Evolutionary conservation across 2,888 invertebrate species (phyloP).

Genomic region (Eristalinus aeneus): DNA sequence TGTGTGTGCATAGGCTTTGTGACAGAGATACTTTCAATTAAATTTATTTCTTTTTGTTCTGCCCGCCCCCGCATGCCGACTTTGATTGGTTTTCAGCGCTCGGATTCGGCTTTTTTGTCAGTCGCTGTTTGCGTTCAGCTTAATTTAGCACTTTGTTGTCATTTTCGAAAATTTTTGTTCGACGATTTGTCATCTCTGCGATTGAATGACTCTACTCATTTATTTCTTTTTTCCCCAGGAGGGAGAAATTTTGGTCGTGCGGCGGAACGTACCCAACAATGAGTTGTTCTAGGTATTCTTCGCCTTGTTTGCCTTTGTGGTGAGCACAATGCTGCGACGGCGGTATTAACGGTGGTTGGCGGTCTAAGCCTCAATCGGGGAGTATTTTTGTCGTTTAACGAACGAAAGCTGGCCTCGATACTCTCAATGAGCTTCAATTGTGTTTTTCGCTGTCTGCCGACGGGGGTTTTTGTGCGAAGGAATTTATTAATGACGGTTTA

Average conservation of each 20-base stretch:
- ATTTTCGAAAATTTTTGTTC: conserved; percentile 32
- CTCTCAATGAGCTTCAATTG: background rate
- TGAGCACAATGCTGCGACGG: background rate
- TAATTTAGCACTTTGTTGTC: conserved; percentile 33
- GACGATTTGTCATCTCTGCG: conserved; percentile 20
- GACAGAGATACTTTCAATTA: conserved; percentile 44
- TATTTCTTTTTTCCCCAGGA: too few species aligned
- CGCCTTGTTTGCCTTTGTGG: background rate
- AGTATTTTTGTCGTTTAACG: background rate
- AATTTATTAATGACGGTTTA: background rate
- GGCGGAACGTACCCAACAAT: background rate
- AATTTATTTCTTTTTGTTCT: conserved; percentile 1
- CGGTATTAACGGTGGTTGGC: background rate
- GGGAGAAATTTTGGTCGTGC: background rate
- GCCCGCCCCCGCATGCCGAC: background rate
- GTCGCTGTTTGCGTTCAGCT: background rate
- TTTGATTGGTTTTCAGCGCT: background rate
- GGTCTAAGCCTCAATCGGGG: background rate
- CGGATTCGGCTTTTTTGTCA: background rate
- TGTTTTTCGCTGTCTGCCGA: background rate
- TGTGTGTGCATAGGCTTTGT: conserved; percentile 13
- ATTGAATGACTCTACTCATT: conserved; percentile 4
- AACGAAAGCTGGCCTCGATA: background rate
- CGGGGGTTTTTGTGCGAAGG: background rate
- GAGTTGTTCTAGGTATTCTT: background rate